Conservation (phyloP, 2,888 invertebrate species). For the Idaea biselata region DNA sequence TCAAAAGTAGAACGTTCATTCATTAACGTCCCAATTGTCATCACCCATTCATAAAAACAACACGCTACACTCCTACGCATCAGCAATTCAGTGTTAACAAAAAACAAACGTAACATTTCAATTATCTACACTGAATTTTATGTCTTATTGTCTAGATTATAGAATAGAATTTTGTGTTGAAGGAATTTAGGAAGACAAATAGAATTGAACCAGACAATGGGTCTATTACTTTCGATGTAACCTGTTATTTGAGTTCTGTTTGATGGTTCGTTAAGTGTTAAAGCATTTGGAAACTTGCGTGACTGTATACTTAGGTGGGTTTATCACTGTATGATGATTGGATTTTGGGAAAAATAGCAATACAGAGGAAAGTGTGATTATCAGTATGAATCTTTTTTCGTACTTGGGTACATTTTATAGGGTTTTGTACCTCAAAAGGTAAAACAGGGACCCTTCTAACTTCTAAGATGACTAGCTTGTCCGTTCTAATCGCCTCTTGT, state of each 20-base stretch:
- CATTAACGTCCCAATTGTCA: constrained; percentile 1
- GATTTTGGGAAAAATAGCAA: neutral
- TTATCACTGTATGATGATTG: neutral
- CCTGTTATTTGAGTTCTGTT: constrained; percentile 62
- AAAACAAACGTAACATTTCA: constrained; percentile 19
- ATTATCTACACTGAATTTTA: constrained; percentile 2
- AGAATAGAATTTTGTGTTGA: neutral
- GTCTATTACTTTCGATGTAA: constrained; percentile 67
- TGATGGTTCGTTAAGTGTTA: constrained; percentile 63
- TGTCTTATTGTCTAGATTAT: constrained; percentile 1
- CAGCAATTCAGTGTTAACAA: constrained; percentile 37
- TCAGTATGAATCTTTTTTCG: neutral
- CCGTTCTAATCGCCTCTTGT: too few relatives aligned
- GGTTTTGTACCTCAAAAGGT: too few relatives aligned
- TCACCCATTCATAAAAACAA: constrained; percentile 18
- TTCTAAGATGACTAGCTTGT: too few relatives aligned
- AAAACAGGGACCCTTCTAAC: too few relatives aligned
- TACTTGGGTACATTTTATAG: too few relatives aligned
- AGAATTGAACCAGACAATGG: constrained; percentile 41
- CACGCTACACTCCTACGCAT: constrained; percentile 35
- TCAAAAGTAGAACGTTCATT: neutral
- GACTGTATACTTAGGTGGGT: neutral
- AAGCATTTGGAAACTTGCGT: constrained; percentile 38
- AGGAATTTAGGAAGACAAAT: neutral
- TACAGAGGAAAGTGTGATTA: neutral